Percentiles rank a stretch among this genome's conserved stretches.
Conservation (phyloP, 2,888 invertebrate species). For the Drosophila peninsularis region DNA sequence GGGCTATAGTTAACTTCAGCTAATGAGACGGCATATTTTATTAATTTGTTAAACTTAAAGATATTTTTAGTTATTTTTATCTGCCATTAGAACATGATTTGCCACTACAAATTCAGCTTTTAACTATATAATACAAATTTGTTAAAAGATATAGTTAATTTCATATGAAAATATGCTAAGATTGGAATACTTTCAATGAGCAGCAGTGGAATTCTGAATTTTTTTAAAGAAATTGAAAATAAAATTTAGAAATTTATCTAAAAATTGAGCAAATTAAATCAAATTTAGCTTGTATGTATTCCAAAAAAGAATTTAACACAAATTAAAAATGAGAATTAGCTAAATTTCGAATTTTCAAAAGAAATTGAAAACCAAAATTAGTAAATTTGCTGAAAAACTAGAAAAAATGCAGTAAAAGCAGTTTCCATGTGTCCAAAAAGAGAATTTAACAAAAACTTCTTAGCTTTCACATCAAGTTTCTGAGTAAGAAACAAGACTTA, state of each 20-base stretch:
- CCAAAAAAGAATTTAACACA: too few species aligned
- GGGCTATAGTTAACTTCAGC: neutral
- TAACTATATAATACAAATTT: neutral
- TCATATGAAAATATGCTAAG: neutral
- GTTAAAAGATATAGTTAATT: neutral
- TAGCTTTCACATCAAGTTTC: too few species aligned
- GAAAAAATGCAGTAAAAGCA: neutral
- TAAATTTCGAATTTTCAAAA: neutral
- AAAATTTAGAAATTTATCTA: too few species aligned
- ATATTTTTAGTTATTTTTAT: neutral
- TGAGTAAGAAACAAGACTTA: too few species aligned
- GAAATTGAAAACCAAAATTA: neutral
- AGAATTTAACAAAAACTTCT: too few species aligned
- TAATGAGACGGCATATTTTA: neutral
- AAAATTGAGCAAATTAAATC: too few species aligned
- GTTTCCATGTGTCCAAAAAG: too few species aligned
- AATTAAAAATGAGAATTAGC: too few species aligned
- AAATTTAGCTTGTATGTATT: too few species aligned
- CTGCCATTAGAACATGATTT: neutral
- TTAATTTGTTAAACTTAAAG: too few species aligned
- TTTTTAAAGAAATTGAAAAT: too few species aligned
- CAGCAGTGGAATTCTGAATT: neutral
- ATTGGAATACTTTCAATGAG: neutral
- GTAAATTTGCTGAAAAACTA: neutral
- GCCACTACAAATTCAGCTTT: neutral